Conservation (phyloP, 1,140 invertebrate genomes). For the Phthorimaea operculella region DNA sequence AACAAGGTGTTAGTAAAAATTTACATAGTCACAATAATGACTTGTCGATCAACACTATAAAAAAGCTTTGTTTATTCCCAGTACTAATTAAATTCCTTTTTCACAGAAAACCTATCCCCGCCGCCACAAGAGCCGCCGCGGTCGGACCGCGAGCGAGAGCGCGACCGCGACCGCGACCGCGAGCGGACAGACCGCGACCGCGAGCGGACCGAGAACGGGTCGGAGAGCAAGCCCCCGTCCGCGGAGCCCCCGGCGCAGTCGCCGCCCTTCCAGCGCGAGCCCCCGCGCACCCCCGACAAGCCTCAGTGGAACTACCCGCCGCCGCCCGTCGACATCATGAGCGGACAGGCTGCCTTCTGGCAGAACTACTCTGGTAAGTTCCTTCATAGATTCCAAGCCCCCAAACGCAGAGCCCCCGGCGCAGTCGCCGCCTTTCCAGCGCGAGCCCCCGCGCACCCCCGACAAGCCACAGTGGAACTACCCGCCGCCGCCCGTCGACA, state of each 20-base stretch:
- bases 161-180: constrained; percentile 61
- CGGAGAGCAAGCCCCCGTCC: constrained; percentile 62
- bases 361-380: constrained; percentile 85
- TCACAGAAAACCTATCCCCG: constrained; percentile 48
- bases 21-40: too few species aligned
- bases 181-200: constrained; percentile 60
- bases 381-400: too few species aligned
- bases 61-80: too few species aligned
- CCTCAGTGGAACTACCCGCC: constrained; percentile 77
- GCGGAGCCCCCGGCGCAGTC: constrained; percentile 52
- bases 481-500: constrained; percentile 77
- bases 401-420: constrained; percentile 53
- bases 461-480: constrained; percentile 76
- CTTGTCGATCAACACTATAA: too few species aligned
- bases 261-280: constrained; percentile 54
- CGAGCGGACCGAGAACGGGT: constrained; percentile 53
- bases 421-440: constrained; percentile 54
- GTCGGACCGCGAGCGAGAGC: constrained; percentile 35
- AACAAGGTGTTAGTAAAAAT: too few species aligned
- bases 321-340: constrained; percentile 80
- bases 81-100: constrained; percentile 6
- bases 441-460: constrained; percentile 65
- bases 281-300: constrained; percentile 69
- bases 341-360: constrained; percentile 84
- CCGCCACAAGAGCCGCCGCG: constrained; percentile 39